Base-by-base conservation (phyloP, 2,888 invertebrate species). In the Trissolcus brochymenae region DNA sequence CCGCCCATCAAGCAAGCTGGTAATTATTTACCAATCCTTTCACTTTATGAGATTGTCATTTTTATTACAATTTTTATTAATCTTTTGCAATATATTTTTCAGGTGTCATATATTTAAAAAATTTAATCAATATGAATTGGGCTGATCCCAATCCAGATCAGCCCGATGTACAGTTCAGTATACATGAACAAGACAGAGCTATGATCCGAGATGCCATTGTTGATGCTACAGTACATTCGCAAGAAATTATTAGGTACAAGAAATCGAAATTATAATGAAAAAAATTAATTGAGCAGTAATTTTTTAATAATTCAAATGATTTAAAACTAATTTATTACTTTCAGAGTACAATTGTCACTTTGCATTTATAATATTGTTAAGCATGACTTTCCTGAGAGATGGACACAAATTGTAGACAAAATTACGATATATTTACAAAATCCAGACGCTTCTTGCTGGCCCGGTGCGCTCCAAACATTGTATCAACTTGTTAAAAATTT, bases 381-480 rank as follows among this genome's bases (percentile, higher is more conserved):
- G 89, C 93, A 94, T 88, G 99, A 99, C 89, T 99, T 98, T 88
- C 99, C 99, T 4, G 94, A 94, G 56, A 92, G 96, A 81, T 98
- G 98, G 98, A 95, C 98, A 0, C 95, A 96, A 88, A 94, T 99
- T 79, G 96, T 98, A 9, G 98, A 98, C 87, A 98, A 98, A 91
- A 95, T 99, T 79, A 95, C 95, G 85, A 94, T 96, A 85, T 98
- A 96, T 89, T 91, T 99, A 74, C 96, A 97, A 90, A 96, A 95
- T 90, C 94, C 95, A n/a, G 96, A 97, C 86, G 93, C 94, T 1
- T 92, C 92, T 80, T 94, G 94, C 68, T 97, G 96, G 96, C 95
- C 95, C 90, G 99, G 98, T 60, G 96, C 98, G 56, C 92, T 99
- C 4, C 90, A 97, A 65, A 95, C 96, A 82, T 91, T 99, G 65